phyloP scores from a whole-genome alignment of 2,888 invertebrate species.

The Shargacucullia verbasci region DNA sequence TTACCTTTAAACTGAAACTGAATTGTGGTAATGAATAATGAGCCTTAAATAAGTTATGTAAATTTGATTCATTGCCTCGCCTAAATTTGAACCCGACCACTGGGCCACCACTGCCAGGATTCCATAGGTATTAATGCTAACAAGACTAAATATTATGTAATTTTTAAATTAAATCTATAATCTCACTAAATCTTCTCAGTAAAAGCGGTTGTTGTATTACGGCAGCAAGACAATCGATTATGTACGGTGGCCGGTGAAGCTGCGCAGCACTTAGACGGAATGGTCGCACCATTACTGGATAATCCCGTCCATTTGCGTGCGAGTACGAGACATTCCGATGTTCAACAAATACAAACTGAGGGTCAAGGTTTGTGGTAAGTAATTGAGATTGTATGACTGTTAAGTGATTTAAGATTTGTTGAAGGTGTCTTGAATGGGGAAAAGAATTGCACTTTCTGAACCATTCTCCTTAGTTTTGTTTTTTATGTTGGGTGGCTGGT shows the following conservation, averaged over 20 bases:
- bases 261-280: conserved; percentile 64
- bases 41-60: too few species aligned
- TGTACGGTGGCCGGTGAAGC: conserved; percentile 56
- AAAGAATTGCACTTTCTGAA: too few species aligned
- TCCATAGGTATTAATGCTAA: too few species aligned
- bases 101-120: too few species aligned
- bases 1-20: too few species aligned
- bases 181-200: conserved; percentile 33
- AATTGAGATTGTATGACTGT: background rate
- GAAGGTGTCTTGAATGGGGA: too few species aligned
- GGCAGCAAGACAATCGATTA: conserved; percentile 66
- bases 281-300: conserved; percentile 78
- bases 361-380: conserved; percentile 23
- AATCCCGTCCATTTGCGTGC: conserved; percentile 76
- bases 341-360: conserved; percentile 6
- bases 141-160: conserved; percentile 11
- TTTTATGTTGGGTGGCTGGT: conserved; percentile 59
- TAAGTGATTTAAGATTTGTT: background rate
- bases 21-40: too few species aligned
- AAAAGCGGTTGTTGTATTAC: conserved; percentile 47
- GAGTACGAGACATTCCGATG: conserved; percentile 53
- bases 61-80: too few species aligned
- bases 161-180: conserved; percentile 29
- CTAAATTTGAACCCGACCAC: too few species aligned
- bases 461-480: too few species aligned